Evolutionary conservation across 2,888 invertebrate species (phyloP), one percentile per base, ranked within the genome.

Genomic region (Opisthograptis luteolata): DNA sequence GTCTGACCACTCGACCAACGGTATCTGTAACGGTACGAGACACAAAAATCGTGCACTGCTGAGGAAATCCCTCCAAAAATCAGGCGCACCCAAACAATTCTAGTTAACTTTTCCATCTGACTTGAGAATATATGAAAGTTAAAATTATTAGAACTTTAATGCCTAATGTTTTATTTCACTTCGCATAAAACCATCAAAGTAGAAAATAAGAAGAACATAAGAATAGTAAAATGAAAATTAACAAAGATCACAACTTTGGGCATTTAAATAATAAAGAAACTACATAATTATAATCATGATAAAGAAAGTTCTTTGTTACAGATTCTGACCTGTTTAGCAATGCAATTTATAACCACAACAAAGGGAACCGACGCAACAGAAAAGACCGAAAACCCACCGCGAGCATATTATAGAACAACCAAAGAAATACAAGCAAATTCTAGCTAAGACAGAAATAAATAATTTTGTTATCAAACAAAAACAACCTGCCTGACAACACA

Each of bases 1-100:
- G 88, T 88, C 83, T 75, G 83, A 84, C 86, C 77, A 87, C 81
- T 83, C 72, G 79, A 73, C 73, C 78, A 89, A 89, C 88, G 87
- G 88, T 87, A 87, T 81, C 79, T 65, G 72, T 88, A 88, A 89
- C 88, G 87, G 88, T 84, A 76, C 70, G 62, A 73, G 67, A 66
- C 67, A 79, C 75, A 79, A 87, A 88, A 86, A 76, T 87, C 85
- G 84, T 81, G 81, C 81, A 81, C 62, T 68, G 70, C 68, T 66
- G 67, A 75, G 78, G 79, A 80, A 78, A 76, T 70, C 76, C 73
- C 60, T 64, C 73, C 62, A 68, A 72, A 78, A 76, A 71, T 55
- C 49, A 46, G 44, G 31, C 46, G 13, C 20, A 35, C 45, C 36
- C 30, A 22, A 19, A 24, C 14, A 32, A 48, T 27, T 47, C 9